Base-by-base conservation (phyloP, 2,888 invertebrate genomes). In the Thymelicus acteon region DNA sequence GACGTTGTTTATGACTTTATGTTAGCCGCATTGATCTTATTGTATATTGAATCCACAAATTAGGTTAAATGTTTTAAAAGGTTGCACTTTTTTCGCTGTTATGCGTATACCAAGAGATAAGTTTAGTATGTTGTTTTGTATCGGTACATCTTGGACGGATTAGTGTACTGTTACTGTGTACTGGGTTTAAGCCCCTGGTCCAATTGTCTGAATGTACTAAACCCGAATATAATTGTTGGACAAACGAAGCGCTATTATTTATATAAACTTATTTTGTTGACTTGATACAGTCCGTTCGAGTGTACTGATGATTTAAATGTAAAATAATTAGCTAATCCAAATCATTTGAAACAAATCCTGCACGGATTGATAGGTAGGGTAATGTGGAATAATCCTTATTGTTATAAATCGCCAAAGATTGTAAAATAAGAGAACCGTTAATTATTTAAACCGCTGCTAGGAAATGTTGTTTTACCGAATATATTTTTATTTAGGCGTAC, bases 321-420 rank as follows among this genome's bases (percentile, higher is more conserved):
- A 71, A 61, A 61, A 61, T 71, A 71, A 65, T 71, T 71, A 71
- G 71, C 61, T 71, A 71, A 71, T 61, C 65, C 54, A 66, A 71
- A 61, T 71, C 60, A 66, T 66, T 71, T 66, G 54, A 65, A 40
- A 60, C 12, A 54, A 66, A 66, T 71, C 71, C 78, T 75, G 77
- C 79, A 79, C 80, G 81, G 83, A 83, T 85, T 83, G 79, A 85
- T 85, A 86, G 85, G 82, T 85, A 86, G 79, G 82, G 85, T 84
- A 85, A 84, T 82, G 79, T 76, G 77, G 82, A 83, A 84, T 80
- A 80, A 75, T 72, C 88, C 62, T 87, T 87, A 90, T 92, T 92
- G 92, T 93, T 93, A 91, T 89, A 87, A 88, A 86, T 87, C 90
- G 91, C 92, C 91, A 90, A 92, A 92, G 87, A 87, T 89, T 89